A percentile compares a stretch with the other conserved stretches of the same genome.
These are phyloP conservation scores for Aleiodes leptofemur DNA, from an alignment of 2,888 invertebrate species.

Conservation along the genomic window DNA sequence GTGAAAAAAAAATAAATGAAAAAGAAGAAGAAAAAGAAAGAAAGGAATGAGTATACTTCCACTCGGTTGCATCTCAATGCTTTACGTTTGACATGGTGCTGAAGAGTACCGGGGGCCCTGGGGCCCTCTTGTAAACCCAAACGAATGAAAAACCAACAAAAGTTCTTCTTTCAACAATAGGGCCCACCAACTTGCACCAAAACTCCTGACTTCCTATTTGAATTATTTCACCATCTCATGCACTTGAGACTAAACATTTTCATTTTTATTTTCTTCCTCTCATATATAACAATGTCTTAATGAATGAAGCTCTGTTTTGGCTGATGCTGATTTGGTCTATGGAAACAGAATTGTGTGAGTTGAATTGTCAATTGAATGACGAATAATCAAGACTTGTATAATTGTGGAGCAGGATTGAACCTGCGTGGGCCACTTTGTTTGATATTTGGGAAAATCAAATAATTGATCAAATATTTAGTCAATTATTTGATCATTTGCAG, in stretches of 20 bases:
- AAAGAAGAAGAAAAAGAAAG: slow-evolving; percentile 61
- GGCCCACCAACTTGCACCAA: slow-evolving; percentile 21
- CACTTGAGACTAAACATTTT: slow-evolving; percentile 23
- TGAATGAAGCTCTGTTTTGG: slow-evolving; percentile 2
- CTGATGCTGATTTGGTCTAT: too few relatives aligned
- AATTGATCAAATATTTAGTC: too few relatives aligned
- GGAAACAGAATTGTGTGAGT: too few relatives aligned
- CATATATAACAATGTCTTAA: slow-evolving; percentile 11
- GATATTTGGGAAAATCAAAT: too few relatives aligned
- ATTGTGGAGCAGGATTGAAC: too few relatives aligned
- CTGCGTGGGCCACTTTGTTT: too few relatives aligned
- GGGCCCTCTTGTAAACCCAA: slow-evolving; percentile 48
- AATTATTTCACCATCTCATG: slow-evolving; percentile 31
- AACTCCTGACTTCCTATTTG: slow-evolving; percentile 24
- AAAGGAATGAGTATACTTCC: slow-evolving; percentile 63
- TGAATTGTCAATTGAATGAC: too few relatives aligned
- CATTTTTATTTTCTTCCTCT: neutral
- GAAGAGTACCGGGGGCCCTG: slow-evolving; percentile 61
- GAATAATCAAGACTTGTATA: too few relatives aligned
- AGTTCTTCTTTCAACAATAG: slow-evolving; percentile 51
- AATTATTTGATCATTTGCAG: too few relatives aligned
- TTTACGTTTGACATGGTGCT: slow-evolving; percentile 51
- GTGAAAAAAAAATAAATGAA: slow-evolving; percentile 47
- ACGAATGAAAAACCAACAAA: slow-evolving; percentile 68
- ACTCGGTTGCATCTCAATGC: slow-evolving; percentile 69